A percentile compares a stretch with the other conserved stretches of the same genome.
phyloP scores from a whole-genome alignment of 2,797 vertebrate species.

The Cyclura pinguis region DNA sequence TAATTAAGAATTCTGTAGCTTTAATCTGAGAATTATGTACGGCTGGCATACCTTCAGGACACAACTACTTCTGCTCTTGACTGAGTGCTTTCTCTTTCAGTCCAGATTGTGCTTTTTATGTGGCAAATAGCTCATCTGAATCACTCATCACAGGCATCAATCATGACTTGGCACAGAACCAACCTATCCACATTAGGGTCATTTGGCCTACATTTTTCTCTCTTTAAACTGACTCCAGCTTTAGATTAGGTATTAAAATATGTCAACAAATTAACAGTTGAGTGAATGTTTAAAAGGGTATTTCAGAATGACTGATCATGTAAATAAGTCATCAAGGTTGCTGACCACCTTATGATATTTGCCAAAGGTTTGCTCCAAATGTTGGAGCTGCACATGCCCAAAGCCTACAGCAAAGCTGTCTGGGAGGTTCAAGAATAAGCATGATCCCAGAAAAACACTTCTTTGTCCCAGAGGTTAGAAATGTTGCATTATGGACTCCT shows the following conservation, averaged over 20 bases:
- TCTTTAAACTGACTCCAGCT: slow-evolving; percentile 29
- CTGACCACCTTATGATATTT: slow-evolving; percentile 6
- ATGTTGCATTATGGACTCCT: no score
- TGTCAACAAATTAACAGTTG: slow-evolving; percentile 34
- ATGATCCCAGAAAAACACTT: not conserved
- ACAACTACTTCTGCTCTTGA: not conserved
- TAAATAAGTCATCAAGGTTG: slow-evolving; percentile 27
- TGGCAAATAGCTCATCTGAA: slow-evolving; percentile 34
- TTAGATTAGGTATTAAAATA: slow-evolving; percentile 31
- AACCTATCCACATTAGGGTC: slow-evolving; percentile 21
- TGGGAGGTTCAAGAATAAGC: not conserved
- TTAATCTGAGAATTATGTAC: slow-evolving; percentile 1
- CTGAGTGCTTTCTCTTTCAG: not conserved
- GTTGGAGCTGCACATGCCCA: not conserved
- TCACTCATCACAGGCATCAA: slow-evolving; percentile 30
- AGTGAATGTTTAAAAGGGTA: slow-evolving; percentile 8
- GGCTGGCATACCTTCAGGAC: not conserved
- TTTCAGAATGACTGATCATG: slow-evolving; percentile 21
- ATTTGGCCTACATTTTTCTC: slow-evolving; percentile 15
- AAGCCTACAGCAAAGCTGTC: not conserved
- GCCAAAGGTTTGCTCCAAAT: not conserved
- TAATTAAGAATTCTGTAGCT: not conserved
- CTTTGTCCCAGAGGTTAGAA: not conserved
- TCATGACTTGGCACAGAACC: slow-evolving; percentile 19
- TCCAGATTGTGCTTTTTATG: slow-evolving; percentile 6